Evolutionary conservation across 2,113 vertebrate genomes (phyloP).

Genomic region (Peromyscus maniculatus): DNA sequence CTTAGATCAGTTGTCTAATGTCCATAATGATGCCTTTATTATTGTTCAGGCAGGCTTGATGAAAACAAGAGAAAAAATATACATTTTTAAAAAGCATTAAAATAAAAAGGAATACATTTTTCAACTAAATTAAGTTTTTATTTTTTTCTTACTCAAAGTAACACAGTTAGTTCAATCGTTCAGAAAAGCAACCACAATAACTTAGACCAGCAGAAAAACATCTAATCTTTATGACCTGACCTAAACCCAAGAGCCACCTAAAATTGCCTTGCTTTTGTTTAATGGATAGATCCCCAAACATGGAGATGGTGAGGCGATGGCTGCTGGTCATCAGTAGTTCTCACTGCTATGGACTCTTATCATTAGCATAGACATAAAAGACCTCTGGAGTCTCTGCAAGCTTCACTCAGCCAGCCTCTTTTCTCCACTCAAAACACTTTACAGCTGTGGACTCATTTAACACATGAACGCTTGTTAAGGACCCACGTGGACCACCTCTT

Average conservation of each 20-base stretch:
- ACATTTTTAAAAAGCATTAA: neutral
- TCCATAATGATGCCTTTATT: conserved; percentile 14
- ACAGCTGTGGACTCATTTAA: neutral
- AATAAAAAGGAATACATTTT: conserved; percentile 10
- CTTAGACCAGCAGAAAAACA: neutral
- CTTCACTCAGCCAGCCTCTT: neutral
- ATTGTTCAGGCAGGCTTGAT: conserved; percentile 14
- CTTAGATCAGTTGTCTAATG: neutral
- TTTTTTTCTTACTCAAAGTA: conserved; percentile 68
- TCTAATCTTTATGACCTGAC: neutral
- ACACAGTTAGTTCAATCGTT: conserved; percentile 32
- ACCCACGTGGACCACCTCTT: neutral
- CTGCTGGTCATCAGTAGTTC: neutral
- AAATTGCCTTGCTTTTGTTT: conserved; percentile 28
- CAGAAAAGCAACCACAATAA: conserved; percentile 16
- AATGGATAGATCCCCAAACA: neutral
- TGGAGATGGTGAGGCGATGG: neutral
- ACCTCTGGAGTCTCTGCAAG: neutral
- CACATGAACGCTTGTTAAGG: neutral
- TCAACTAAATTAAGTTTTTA: neutral
- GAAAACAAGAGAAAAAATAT: neutral
- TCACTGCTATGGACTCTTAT: neutral
- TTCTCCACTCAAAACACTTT: conserved; percentile 19
- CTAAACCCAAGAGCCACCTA: neutral
- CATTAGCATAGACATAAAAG: neutral